Conservation (phyloP, 2,113 vertebrate genomes). For the Muntiacus reevesi region DNA sequence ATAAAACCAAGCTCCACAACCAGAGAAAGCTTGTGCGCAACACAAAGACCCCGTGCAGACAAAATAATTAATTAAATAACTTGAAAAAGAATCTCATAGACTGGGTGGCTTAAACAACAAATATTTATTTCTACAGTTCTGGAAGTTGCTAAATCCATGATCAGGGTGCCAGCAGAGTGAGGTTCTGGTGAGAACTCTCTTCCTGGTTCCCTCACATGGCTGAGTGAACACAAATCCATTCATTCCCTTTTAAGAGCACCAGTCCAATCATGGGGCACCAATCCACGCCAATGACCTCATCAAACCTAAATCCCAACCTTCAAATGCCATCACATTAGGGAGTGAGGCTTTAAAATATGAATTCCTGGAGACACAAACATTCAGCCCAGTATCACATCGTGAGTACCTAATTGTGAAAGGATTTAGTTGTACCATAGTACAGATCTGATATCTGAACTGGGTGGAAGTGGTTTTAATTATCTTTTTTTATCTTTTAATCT, state of each 20-base stretch:
- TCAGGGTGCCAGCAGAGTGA: neutral
- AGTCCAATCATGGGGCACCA: too few species aligned
- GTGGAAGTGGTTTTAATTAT: neutral
- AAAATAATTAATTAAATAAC: neutral
- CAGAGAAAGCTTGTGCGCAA: neutral
- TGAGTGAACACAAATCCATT: neutral
- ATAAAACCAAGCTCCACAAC: neutral
- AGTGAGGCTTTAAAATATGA: neutral
- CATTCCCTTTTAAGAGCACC: neutral
- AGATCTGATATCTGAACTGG: neutral
- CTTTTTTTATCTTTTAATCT: neutral
- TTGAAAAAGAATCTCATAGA: neutral
- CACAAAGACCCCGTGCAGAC: neutral
- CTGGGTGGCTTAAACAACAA: neutral
- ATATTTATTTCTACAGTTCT: neutral
- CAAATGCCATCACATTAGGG: neutral
- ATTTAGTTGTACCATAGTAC: neutral
- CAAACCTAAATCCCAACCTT: neutral
- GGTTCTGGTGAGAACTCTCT: too few species aligned
- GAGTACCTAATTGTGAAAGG: neutral
- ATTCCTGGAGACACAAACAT: neutral
- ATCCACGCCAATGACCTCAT: neutral
- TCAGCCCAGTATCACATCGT: neutral
- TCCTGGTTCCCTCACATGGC: neutral
- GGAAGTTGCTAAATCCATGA: neutral